Evolutionary conservation across 2,888 invertebrate genomes (phyloP), one percentile per base, ranked within the genome.

Genomic region (Cataglyphis albicans): DNA sequence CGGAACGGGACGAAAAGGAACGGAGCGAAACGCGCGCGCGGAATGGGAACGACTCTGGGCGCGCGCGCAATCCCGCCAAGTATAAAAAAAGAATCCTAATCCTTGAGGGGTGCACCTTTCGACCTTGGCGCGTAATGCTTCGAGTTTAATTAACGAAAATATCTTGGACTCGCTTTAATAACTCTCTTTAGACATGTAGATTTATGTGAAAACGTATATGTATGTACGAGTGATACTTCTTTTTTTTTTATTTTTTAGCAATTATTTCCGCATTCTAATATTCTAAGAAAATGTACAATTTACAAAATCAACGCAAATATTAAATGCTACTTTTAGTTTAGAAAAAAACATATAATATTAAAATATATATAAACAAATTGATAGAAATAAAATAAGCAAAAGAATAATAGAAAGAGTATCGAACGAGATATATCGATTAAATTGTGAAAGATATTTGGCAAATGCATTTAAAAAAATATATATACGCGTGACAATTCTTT

Each of bases 21-120:
- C 64, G 70, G 57, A 48, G 18, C 9, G 86, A 48, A 81, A 84
- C 80, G 84, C 81, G 65, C n/a, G 81, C 7, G 21, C 48, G 82
- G 73, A 80, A 78, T 18, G 12, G 35, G 35, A 74, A 44, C 75
- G 44, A 15, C 68, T 18, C 10, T 29, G 3, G 10, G 61, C 38
- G 81, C 81, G 78, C 78, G 81, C 76, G 21, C 74, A 52, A 64
- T 32, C 44, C 78, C 59, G 78, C 78, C 72, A 72, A 80, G 10
- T 70, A 70, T 9, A 18, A 76, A 70, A 15, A 38, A 41, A 57
- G 15, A 55, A 70, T 3, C 38, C 63, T 4, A 41, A 10, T 48
- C 48, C 10, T 41, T 12, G 44, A 44, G 25, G 4, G 32, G n/a
- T n/a, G 52, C 52, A 52, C 1, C 15, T 7, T 15, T 48, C 38